Evolutionary conservation across 2,888 invertebrate genomes (phyloP).

Genomic region (Spodoptera exigua): DNA sequence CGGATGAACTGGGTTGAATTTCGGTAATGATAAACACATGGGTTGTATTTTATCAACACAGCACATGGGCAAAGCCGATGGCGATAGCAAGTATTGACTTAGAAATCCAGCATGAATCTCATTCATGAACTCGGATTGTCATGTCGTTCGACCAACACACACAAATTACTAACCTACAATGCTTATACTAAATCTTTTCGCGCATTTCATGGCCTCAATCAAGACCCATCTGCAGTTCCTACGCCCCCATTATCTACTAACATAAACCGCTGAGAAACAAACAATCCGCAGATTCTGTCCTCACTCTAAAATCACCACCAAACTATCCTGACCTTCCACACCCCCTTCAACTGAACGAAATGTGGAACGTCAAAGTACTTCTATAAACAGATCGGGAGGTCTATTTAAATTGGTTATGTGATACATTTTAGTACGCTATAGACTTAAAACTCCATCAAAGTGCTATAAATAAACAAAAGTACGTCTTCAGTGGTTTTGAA

Average conservation of each 20-base stretch:
- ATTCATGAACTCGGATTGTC: too few relatives aligned
- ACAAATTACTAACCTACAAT: too few relatives aligned
- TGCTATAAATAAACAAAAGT: conserved; percentile 76
- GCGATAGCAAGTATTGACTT: too few relatives aligned
- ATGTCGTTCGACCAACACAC: too few relatives aligned
- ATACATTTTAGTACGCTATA: conserved; percentile 75
- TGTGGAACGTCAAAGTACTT: conserved; percentile 11
- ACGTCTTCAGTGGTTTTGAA: conserved; percentile 57
- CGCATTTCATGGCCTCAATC: conserved; percentile 63
- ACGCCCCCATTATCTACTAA: conserved; percentile 80
- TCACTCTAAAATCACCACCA: conserved; percentile 73
- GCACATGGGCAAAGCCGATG: too few relatives aligned
- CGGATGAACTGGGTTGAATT: too few relatives aligned
- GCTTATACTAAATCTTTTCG: conserved; percentile 18
- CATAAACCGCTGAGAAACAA: conserved; percentile 82
- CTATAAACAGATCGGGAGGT: conserved; percentile 43
- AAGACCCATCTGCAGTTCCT: conserved; percentile 81
- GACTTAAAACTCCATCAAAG: conserved; percentile 81
- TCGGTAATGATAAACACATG: too few relatives aligned
- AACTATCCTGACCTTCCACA: conserved; percentile 58
- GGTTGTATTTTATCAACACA: too few relatives aligned
- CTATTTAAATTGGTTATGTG: conserved; percentile 62
- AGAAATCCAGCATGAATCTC: too few relatives aligned
- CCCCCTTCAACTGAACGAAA: conserved; percentile 15
- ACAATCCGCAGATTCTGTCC: conserved; percentile 79